Base-by-base conservation (phyloP, 2,888 invertebrate species). In the Koerneria pararmatus region DNA sequence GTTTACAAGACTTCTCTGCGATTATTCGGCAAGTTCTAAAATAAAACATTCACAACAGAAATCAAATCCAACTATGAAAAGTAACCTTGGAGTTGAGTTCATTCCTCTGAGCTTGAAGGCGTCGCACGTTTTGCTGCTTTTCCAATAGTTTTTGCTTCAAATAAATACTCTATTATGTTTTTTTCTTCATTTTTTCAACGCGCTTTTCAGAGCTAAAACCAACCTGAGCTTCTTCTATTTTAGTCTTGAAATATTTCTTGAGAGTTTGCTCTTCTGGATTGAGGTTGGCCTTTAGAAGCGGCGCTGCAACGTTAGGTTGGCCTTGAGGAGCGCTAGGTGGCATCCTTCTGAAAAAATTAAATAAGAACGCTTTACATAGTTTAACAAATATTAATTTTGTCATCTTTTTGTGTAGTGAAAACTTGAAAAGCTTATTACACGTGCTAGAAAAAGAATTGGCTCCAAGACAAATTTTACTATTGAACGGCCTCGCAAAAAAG, bases 41-140 rank as follows among this genome's bases (percentile, higher is more conserved):
- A 41, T 41, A 41, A 19, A 41, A 41, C 46, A 41, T 11, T 19
- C 11, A 15, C 19, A 11, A n/a, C n/a, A n/a, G n/a, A n/a, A n/a
- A n/a, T 8, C 11, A 58, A 58, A 15, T 11, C 15, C 34, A 24
- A 58, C 8, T n/a, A 65, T 11, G 37, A 35, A n/a, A 35, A 15
- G 15, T 61, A 53, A 92, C 92, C 90, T 97, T 98, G 8, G 95
- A 94, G 86, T 98, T 98, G 0, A 98, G 89, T 85, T 98, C 97
- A 88, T 98, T 98, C 75, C 97, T 88, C 84, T 98, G 97, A 22
- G 98, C 98, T 86, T 97, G 95, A 70, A 98, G 87, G 84, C 98
- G 90, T 65, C 97, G 88, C 61, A 98, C 87, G 86, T 98, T 97
- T 85, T 95, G 95, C 77, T 92, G 91, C 84, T 97, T 97, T 81